Base-by-base conservation (phyloP, 2,113 vertebrate genomes). In the Nothocercus nigrocapillus region DNA sequence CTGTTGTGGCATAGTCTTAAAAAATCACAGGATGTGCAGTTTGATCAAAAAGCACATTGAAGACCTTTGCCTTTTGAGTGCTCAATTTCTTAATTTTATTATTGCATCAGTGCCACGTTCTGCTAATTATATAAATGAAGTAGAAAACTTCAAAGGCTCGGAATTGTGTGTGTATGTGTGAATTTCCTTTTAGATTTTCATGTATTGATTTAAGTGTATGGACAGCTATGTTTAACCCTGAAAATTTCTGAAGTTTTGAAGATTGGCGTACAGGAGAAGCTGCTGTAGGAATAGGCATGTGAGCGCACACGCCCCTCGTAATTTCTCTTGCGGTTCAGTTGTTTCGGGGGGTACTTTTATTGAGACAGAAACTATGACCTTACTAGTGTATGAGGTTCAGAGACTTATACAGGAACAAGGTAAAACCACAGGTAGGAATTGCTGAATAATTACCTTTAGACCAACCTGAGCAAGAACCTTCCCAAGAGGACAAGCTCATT, bases 371-470 rank as follows among this genome's bases (percentile, higher is more conserved):
- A 88, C 51, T 95, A 73, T 97, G 97, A 97, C 98, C 98, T 97
- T 96, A 98, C 96, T 70, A 94, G 58, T 95, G 88, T 97, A 67
- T 95, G 92, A 96, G 96, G 97, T 97, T 96, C 97, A 96, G 83
- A 93, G 94, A 87, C 93, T 96, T 59, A 32, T 88, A 88, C 18
- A 91, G 96, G 93, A 96, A 97, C 97, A 96, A 98, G 97, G 97
- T 98, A 98, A 96, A 98, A 98, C 96, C 97, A 98, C 97, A 98
- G 98, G 97, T 98, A 98, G 97, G 98, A 98, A 97, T 96, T 96
- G 97, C 98, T 98, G 98, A 98, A 98, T 98, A 98, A 98, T 98
- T 98, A 98, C 98, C 98, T 98, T 97, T 98, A 98, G 98, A 96
- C 96, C 97, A 97, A 97, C 97, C 97, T 97, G 97, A 97, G 98